Conservation (phyloP, 2,797 vertebrate species). For the Ambastaia sidthimunki region DNA sequence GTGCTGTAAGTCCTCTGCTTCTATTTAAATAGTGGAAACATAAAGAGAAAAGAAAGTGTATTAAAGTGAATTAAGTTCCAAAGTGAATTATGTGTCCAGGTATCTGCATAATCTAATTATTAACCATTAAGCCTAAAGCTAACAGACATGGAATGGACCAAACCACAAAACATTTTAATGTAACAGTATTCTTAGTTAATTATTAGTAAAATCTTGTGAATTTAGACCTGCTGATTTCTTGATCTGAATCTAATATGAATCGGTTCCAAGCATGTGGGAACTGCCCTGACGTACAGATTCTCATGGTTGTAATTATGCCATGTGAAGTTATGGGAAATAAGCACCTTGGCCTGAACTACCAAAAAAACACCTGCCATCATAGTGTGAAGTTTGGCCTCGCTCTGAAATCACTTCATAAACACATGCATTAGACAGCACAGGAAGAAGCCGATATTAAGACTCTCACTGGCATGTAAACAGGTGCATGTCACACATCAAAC, state of each 20-base stretch:
- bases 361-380: conserved; percentile 10
- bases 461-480: not conserved
- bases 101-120: too few relatives aligned
- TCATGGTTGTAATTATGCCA: not conserved
- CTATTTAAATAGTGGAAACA: too few relatives aligned
- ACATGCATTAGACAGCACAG: conserved; percentile 12
- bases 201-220: too few relatives aligned
- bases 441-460: conserved; percentile 6
- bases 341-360: conserved; percentile 11
- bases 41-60: too few relatives aligned
- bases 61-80: too few relatives aligned
- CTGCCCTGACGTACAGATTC: not conserved
- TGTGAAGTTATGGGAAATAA: not conserved
- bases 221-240: too few relatives aligned
- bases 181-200: too few relatives aligned
- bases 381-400: not conserved
- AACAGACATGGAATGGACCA: too few relatives aligned
- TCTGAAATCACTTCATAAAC: conserved; percentile 43
- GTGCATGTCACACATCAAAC: conserved; percentile 25
- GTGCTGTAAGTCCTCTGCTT: not conserved
- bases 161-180: too few relatives aligned
- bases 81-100: too few relatives aligned
- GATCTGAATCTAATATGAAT: not conserved
- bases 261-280: not conserved
- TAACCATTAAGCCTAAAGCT: too few relatives aligned